Base-by-base conservation (phyloP, 2,113 vertebrate species). In the Gallinago jamesoni region DNA sequence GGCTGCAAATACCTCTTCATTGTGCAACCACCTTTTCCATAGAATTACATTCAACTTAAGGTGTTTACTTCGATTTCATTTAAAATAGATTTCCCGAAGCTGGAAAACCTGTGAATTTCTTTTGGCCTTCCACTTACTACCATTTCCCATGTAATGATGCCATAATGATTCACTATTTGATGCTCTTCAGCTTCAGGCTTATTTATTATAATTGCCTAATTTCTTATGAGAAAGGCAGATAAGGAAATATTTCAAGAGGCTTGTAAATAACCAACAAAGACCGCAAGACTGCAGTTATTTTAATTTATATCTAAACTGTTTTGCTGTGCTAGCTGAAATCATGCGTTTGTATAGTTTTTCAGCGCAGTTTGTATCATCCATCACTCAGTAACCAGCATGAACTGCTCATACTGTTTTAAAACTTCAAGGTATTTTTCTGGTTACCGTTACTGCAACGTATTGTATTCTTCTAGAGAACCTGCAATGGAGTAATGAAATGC, bases 241-340 rank as follows among this genome's bases (percentile, higher is more conserved):
- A 95, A 89, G 33, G 28, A 96, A 94, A 84, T 93, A 92, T 83
- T 95, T 97, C 78, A 93, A 94, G 87, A 94, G 76, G 66, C 82
- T 94, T 96, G 89, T 86, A 94, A 97, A 95, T 95, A 96, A 90
- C 84, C 82, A 89, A 79, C 93, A 96, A 82, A 81, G 75, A 93
- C 88, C 87, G 89, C 85, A 94, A 87, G 83, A 87, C 66, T 92
- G 55, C 52, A 70, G 47, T 83, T 95, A 86, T 69, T 93, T 95
- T 76, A 89, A 95, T 96, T 97, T 97, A 82, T 67, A 79, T 66
- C 80, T 68, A 63, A 89, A 89, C 25, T 59, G 77, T 66, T 94
- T 77, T 95, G 90, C 94, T 97, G 77, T 80, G 75, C 56, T 76
- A 62, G 93, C 67, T 69, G 66, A 95, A 97, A 93, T 78, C 68